Evolutionary conservation across 2,888 invertebrate genomes (phyloP).

Genomic region (Melanostoma mellinum): DNA sequence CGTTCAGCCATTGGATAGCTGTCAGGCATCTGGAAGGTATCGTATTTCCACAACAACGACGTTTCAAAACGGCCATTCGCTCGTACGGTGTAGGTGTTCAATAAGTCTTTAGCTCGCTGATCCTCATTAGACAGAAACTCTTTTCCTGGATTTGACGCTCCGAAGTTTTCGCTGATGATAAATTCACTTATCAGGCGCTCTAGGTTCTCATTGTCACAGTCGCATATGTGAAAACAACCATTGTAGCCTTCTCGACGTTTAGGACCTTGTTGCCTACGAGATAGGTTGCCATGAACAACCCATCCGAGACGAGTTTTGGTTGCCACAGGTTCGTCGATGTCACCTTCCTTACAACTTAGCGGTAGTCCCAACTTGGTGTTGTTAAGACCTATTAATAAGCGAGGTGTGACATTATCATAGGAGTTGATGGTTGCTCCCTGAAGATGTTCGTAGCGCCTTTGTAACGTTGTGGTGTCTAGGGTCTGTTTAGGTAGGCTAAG

Average conservation of each 20-base stretch:
- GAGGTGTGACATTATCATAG: not conserved
- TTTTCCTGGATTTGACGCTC: not conserved
- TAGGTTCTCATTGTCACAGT: not conserved
- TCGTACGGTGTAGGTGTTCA: no score
- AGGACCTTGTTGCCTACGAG: not conserved
- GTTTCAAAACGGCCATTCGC: no score
- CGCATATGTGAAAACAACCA: not conserved
- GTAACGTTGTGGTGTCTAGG: not conserved
- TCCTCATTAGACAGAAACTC: not conserved
- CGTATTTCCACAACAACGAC: no score
- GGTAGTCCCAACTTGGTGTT: constrained; percentile 1
- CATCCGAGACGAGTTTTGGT: constrained; percentile 6
- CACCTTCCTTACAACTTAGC: not conserved
- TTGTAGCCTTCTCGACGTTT: not conserved
- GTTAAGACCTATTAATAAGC: constrained; percentile 4
- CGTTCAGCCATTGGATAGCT: constrained; percentile 14
- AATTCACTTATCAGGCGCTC: not conserved
- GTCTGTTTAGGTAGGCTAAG: not conserved
- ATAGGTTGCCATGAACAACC: not conserved
- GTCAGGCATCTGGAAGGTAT: not conserved
- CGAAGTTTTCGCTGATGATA: not conserved
- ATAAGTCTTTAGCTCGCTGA: no score
- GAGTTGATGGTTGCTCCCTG: not conserved
- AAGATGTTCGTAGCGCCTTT: not conserved
- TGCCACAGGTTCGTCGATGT: not conserved